These are phyloP conservation scores for Rhimphoctona megacephalus DNA, from an alignment of 2,888 invertebrate genomes.

Conservation along the genomic window DNA sequence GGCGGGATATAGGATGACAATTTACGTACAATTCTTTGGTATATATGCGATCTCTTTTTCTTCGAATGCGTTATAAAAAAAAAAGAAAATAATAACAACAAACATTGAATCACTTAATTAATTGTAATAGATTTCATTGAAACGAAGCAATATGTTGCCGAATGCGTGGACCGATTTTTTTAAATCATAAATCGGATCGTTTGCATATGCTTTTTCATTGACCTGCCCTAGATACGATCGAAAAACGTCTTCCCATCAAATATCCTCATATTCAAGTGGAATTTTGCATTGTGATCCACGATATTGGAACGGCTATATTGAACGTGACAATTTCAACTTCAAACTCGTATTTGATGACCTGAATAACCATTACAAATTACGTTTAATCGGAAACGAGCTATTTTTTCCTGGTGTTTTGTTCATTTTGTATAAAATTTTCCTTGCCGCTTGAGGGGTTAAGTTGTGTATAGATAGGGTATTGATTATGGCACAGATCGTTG, in stretches of 20 bases:
- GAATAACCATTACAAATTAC: not conserved
- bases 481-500: slow-evolving; percentile 19
- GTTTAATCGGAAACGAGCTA: too few species aligned
- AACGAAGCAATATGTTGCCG: not conserved
- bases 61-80: not conserved
- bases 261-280: not conserved
- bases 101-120: not conserved
- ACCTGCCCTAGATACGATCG: not conserved
- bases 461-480: not conserved
- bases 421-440: not conserved
- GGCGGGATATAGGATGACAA: not conserved
- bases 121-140: not conserved
- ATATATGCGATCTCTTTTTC: not conserved
- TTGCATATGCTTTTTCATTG: not conserved
- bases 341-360: not conserved
- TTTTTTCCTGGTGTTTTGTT: not conserved
- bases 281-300: not conserved
- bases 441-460: not conserved
- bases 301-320: not conserved
- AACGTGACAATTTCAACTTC: not conserved
- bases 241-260: not conserved
- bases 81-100: not conserved
- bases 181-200: not conserved
- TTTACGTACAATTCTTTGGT: not conserved
- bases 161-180: not conserved